Base-by-base conservation (phyloP, 1,140 invertebrate species). In the Ostrea edulis region DNA sequence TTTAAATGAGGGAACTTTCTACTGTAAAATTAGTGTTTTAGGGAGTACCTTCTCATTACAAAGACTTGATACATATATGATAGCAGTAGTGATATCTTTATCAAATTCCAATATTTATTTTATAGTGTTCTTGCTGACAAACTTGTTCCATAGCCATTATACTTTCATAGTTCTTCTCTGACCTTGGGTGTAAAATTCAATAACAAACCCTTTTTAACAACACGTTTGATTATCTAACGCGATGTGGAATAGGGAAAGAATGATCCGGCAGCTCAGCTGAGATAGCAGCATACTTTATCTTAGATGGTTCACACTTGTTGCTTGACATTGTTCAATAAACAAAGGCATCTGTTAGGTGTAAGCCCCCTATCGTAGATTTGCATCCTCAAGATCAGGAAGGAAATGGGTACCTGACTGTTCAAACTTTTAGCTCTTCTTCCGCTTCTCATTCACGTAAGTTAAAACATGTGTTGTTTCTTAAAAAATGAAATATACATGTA, bases 181-280 rank as follows among this genome's bases (percentile, higher is more conserved):
- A 62, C 55, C 55, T 62, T 62, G 55, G 55, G n/a, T 62, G 55
- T 62, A 20, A 62, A n/a, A 62, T 62, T 62, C 55, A 62, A 62
- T 17, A 62, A 62, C 55, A 62, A 44, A 1, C 35, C 35, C 35
- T 44, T 44, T 44, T 44, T 44, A 44, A 44, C 35, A 44, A 44
- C 35, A 44, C 5, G 5, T 44, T 44, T 44, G 5, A 44, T 44
- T 44, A 44, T 44, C 35, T 44, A 44, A 44, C 5, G 35, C 0
- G 17, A 62, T 20, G 14, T 20, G 12, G 7, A n/a, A 17, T 62
- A 20, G 2, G 17, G 55, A 62, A 20, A 62, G n/a, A 62, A n/a
- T 20, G n/a, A 62, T 20, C 55, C 7, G 55, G 55, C n/a, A 20
- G 55, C 55, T 62, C 7, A 7, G 55, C 55, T 17, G 5, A 44